phyloP scores from a whole-genome alignment of 2,797 vertebrate species.

The Gephyroberyx darwinii region DNA sequence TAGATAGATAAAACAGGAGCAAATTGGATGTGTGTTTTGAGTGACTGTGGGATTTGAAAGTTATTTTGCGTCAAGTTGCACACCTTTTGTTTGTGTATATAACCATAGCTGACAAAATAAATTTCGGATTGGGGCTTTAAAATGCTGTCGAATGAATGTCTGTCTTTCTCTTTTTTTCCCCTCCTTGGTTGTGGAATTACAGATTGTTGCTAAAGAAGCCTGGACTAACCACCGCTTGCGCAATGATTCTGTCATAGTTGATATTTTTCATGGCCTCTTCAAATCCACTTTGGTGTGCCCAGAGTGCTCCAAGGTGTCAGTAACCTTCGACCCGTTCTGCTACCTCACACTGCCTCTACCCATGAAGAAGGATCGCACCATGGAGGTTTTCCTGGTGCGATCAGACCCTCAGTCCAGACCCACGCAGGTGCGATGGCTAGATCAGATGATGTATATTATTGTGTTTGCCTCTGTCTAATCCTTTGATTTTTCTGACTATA shows the following conservation, averaged over 20 bases:
- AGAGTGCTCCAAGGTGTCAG: conserved; percentile 91
- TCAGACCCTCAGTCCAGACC: conserved; percentile 90
- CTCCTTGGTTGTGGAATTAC: conserved; percentile 10
- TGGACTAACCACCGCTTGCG: conserved; percentile 91
- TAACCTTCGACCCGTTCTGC: conserved; percentile 95
- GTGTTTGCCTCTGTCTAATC: too few relatives aligned
- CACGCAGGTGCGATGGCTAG: conserved; percentile 83
- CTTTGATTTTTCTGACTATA: too few relatives aligned
- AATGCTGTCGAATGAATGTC: background rate
- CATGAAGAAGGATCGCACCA: conserved; percentile 91
- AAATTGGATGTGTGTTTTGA: too few relatives aligned
- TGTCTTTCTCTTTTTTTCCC: background rate
- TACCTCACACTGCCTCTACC: conserved; percentile 93
- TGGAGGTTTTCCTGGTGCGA: conserved; percentile 91
- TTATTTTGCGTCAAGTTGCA: background rate
- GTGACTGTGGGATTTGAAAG: too few relatives aligned
- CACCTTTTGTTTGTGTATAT: background rate
- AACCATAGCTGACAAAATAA: background rate
- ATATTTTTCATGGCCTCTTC: conserved; percentile 94
- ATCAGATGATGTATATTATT: too few relatives aligned
- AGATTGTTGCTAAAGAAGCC: conserved; percentile 93
- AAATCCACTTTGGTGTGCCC: conserved; percentile 94
- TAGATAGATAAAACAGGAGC: too few relatives aligned
- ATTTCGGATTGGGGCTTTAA: background rate
- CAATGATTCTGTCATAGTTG: conserved; percentile 93